Base-by-base conservation (phyloP, 2,888 invertebrate species). In the Onthophagus sagittarius region DNA sequence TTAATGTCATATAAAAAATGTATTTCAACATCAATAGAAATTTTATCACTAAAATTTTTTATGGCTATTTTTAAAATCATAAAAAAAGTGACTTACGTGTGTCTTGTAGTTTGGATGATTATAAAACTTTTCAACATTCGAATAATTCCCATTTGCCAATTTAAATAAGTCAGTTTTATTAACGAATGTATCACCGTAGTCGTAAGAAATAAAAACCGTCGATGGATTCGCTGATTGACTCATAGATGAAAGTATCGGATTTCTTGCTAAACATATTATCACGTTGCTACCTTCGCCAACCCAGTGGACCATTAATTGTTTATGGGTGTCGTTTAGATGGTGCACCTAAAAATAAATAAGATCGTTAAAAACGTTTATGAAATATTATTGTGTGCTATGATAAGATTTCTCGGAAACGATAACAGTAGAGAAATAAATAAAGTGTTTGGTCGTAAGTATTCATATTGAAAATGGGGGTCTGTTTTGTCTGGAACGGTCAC, bases 291-390 rank as follows among this genome's bases (percentile, higher is more conserved):
- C 92, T 84, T 94, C 93, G 31, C 96, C 96, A 9, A 95, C 94
- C 96, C 97, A 97, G 84, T 96, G 95, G 7, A 97, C 95, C 90
- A 96, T 93, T 80, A 97, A 85, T 83, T 95, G 94, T 81, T 94
- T 93, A 83, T 97, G 96, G 77, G 91, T 92, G 85, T 96, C 96
- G 85, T 95, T 93, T 15, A 96, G 87, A 74, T 89, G 87, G 77
- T 90, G 92, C 71, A 91, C 90, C 96, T 96, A 88, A 39, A 87
- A 86, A 81, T 78, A 71, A 67, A 76, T 62, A 72, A 71, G 64
- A 0, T 72, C 4, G 64, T 69, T 73, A 69, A 15, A 23, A 23
- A 23, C 23, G 1, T 23, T 23, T 23, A 23, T 23, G 1, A 23
- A 23, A 23, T 23, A 23, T 23, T 23, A 23, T 14, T 64, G 13